These are phyloP conservation scores for Shinisaurus crocodilurus DNA, from an alignment of 2,113 vertebrate genomes.

Conservation along the genomic window DNA sequence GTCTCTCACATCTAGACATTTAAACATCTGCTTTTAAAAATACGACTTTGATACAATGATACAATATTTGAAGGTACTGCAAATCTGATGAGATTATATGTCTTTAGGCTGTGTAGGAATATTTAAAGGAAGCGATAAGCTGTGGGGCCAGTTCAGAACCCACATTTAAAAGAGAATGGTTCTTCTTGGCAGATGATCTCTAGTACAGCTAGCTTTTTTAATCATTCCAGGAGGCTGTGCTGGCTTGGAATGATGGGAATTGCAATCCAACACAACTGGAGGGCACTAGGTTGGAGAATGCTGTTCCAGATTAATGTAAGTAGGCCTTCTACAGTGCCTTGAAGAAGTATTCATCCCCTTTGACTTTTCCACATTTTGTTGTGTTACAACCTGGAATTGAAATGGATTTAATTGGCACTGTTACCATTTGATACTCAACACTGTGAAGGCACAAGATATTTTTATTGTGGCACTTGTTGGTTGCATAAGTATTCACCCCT, in stretches of 20 bases:
- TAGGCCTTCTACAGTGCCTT: not conserved
- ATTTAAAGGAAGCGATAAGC: conserved; percentile 77
- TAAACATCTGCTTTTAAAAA: not conserved
- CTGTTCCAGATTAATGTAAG: not conserved
- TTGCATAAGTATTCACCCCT: no score
- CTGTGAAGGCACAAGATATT: no score
- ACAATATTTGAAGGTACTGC: not conserved
- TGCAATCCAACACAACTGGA: no score
- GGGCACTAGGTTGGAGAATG: no score
- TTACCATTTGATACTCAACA: no score
- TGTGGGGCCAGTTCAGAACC: conserved; percentile 77
- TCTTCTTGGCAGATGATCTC: conserved; percentile 80
- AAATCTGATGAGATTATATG: not conserved
- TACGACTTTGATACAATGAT: not conserved
- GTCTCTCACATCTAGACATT: not conserved
- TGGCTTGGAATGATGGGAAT: conserved; percentile 1
- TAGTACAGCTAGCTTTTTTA: conserved; percentile 79
- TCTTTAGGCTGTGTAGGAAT: conserved; percentile 71
- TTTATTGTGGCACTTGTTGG: no score
- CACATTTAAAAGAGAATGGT: conserved; percentile 75
- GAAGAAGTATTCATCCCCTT: no score
- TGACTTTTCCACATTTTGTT: no score
- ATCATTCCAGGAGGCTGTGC: conserved; percentile 78
- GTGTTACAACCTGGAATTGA: no score
- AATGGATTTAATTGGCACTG: no score